Evolutionary conservation across 1,140 invertebrate species (phyloP), one percentile per base, ranked within the genome.

Genomic region (Drosophila bipectinata): DNA sequence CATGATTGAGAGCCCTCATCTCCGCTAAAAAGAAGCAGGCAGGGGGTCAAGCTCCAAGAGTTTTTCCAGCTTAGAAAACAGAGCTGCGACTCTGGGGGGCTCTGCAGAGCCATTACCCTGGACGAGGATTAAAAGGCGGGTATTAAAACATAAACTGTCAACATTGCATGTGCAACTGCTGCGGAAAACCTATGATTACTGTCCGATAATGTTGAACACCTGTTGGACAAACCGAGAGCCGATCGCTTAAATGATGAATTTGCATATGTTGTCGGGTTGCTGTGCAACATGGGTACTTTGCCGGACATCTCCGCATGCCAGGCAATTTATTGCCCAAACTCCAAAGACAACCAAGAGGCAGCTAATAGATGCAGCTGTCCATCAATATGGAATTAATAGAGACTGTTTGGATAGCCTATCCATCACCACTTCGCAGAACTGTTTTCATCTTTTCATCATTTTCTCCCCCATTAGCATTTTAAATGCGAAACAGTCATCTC

Each of bases 131-230:
- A 37, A 37, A n/a, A 26, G 34, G 53, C 48, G 15, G 39, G 24
- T 37, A 12, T 12, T n/a, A 10, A 10, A 12, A 32, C 0, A 14
- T 14, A 41, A 41, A 41, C 39, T 41, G 58, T 32, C 28, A 26
- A 26, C 47, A 12, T 24, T n/a, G 18, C 34, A 14, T 32, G 61
- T 37, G 44, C 10, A 10, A 18, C 8, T 12, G 56, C 34, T 48
- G 61, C 61, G 28, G 41, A 66, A 62, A 66, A 49, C 57, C 15
- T 14, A 44, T 49, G 62, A 66, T 66, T 61, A 51, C 24, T 63
- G 63, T 44, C 12, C 24, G 63, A 66, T 66, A 44, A 63, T 66
- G 63, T 63, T 62, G 63, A 41, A 66, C 63, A 66, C 59, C 63
- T 66, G 63, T 66, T 66, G 26, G n/a, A 62, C 63, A 32, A 66